These are phyloP conservation scores for Bradypodion ventrale DNA, from an alignment of 2,797 vertebrate species.

Conservation along the genomic window DNA sequence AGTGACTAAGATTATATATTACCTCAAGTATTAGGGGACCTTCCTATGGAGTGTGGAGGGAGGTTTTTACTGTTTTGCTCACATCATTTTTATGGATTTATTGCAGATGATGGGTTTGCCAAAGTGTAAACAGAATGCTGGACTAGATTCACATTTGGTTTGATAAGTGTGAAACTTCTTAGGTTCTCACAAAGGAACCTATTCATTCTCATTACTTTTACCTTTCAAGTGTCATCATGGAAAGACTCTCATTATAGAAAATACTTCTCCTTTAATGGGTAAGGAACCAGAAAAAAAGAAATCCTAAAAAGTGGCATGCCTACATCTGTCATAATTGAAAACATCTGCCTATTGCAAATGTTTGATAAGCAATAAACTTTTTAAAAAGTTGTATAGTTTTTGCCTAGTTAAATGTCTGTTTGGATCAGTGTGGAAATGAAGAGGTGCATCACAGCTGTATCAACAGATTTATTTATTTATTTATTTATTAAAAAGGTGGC, in stretches of 20 bases:
- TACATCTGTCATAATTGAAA: conserved; percentile 26
- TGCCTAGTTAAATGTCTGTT: conserved; percentile 63
- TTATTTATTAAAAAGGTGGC: conserved; percentile 55
- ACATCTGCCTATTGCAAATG: conserved; percentile 12
- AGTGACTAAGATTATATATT: no score
- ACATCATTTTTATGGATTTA: no score
- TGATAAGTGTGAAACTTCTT: no score
- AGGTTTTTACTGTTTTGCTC: no score
- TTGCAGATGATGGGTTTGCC: no score
- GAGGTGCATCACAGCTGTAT: conserved; percentile 73
- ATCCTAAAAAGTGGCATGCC: background rate
- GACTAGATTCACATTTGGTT: no score
- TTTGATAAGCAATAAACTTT: conserved; percentile 42
- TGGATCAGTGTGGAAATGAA: conserved; percentile 48
- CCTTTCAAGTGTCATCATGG: conserved; percentile 19
- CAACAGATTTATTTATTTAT: conserved; percentile 75
- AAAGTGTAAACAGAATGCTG: no score
- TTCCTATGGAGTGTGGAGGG: no score
- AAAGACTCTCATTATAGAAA: background rate
- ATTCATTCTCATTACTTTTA: no score
- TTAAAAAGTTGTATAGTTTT: conserved; percentile 33
- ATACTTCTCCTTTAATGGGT: no score
- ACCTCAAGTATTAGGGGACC: no score
- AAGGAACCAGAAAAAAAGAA: background rate
- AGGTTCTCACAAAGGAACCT: no score